Base-by-base conservation (phyloP, 2,888 invertebrate genomes). In the Drosophila leonis region DNA sequence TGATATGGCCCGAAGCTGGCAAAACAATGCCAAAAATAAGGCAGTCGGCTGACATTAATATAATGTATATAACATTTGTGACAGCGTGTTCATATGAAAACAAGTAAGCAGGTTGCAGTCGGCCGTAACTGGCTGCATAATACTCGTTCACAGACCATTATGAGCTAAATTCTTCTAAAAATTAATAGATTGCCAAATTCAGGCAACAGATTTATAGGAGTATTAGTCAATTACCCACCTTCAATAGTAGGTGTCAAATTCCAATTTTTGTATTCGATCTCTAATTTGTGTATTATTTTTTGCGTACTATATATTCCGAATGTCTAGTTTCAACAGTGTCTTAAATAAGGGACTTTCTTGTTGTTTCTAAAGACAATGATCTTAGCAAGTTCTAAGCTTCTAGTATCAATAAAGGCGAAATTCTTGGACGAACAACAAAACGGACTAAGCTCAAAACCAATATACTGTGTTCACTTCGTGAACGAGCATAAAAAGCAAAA, bases 1-100 rank as follows among this genome's bases (percentile, higher is more conserved):
- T 90, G 84, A 82, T 72, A 82, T 84, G 76, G 65, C 75, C 67
- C 39, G 42, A 44, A 56, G 72, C 54, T 44, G 48, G 56, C 62
- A 49, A 24, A 59, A 51, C 65, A 73, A 54, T 62, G 54, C 20
- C 33, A 9, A 20, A 61, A 72, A 62, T 27, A 76, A 67, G 57
- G 60, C 75, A 72, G 54, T 27, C 59, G 39, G 33, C 35, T 56
- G 56, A 59, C 61, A 75, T 59, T 68, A 35, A n/a, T 31, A 18
- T 29, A 46, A 54, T 51, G 44, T 42, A 57, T 59, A 10, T 35
- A 44, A 29, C 67, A 67, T 72, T 59, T 48, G 52, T 64, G 46
- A 41, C n/a, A 39, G 37, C 46, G 27, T 39, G 18, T 12, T 29
- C 20, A 52, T 27, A 63, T 71, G 39, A 41, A 52, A 55, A 57